Evolutionary conservation across 2,113 vertebrate species (phyloP), one percentile per base, ranked within the genome.

Genomic region (Nesospiza acunhae): DNA sequence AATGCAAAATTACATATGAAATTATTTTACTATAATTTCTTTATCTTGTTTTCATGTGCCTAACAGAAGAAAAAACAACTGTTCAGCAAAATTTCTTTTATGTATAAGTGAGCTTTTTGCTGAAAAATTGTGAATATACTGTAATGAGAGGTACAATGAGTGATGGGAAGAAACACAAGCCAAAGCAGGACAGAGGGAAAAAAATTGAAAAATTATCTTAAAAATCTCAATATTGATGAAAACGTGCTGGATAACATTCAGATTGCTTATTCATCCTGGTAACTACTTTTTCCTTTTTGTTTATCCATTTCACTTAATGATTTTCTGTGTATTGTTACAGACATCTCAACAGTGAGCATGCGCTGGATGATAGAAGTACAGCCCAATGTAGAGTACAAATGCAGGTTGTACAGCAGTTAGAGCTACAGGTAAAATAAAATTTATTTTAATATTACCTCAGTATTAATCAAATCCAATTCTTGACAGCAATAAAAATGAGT

Each of bases 381-480:
- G 99, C 99, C 96, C 99, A 99, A 98, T 99, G 99, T 98, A 99
- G 99, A 98, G 99, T 99, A 97, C 99, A 99, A 98, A 99, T 99
- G 99, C 99, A 99, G 98, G 99, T 99, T 98, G 99, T 99, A 87
- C 99, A 99, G 98, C 99, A 99, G 98, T 99, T 99, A 99, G 99
- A 99, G 98, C 98, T 99, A 97, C 99, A 99, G 99, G 99, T 99
- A 99, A 98, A 96, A 97, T 96, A 90, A 77, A 84, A 98, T 98
- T 98, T 97, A 97, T 98, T 98, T 97, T 86, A 88, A 97, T 98
- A 96, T 98, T 97, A 75, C 96, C 94, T 98, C 96, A 94, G 96
- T 97, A 72, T 97, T 93, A 96, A 96, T 98, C 93, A 83, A 94
- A 93, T 94, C 90, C 84, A 59, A 35, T 90, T 96, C 90, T 97